Percentiles rank a stretch among this genome's conserved stretches.
Evolutionary conservation across 2,888 invertebrate species (phyloP).

Genomic region (Pyrocoelia pectoralis): DNA sequence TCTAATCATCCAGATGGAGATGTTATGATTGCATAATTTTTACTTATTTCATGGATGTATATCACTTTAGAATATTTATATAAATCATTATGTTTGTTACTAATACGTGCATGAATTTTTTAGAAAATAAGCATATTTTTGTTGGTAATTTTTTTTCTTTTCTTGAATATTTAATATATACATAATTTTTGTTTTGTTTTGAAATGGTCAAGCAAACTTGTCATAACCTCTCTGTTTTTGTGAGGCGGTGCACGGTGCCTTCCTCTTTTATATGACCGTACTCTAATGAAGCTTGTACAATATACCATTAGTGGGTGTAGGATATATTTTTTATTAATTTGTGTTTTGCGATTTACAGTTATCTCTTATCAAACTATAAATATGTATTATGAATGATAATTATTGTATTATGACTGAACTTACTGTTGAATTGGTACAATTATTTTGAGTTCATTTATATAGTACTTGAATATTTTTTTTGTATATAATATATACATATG

Average conservation of each 20-base stretch:
- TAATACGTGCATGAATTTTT: constrained; percentile 28
- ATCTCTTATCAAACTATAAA: constrained; percentile 25
- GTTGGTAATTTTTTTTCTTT: constrained; percentile 17
- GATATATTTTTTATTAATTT: constrained; percentile 24
- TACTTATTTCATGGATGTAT: constrained; percentile 27
- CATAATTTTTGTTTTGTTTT: constrained; percentile 21
- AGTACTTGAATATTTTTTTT: constrained; percentile 37
- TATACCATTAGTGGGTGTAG: constrained; percentile 36
- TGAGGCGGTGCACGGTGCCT: constrained; percentile 58
- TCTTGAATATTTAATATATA: constrained; percentile 23
- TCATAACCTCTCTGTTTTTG: constrained; percentile 58
- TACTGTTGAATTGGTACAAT: constrained; percentile 28
- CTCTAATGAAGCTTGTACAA: constrained; percentile 41
- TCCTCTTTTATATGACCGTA: constrained; percentile 57
- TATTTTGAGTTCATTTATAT: constrained; percentile 33
- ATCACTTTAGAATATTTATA: constrained; percentile 15
- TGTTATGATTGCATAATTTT: constrained; percentile 50
- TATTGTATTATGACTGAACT: constrained; percentile 28
- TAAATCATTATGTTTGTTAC: constrained; percentile 22
- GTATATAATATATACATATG: constrained; percentile 42
- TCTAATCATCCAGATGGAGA: constrained; percentile 55
- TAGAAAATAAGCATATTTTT: constrained; percentile 29
- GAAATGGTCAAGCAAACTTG: constrained; percentile 41
- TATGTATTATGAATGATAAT: constrained; percentile 20
- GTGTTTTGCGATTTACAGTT: constrained; percentile 21